Base-by-base conservation (phyloP, 2,113 vertebrate genomes). In the Hyperoodon ampullatus region DNA sequence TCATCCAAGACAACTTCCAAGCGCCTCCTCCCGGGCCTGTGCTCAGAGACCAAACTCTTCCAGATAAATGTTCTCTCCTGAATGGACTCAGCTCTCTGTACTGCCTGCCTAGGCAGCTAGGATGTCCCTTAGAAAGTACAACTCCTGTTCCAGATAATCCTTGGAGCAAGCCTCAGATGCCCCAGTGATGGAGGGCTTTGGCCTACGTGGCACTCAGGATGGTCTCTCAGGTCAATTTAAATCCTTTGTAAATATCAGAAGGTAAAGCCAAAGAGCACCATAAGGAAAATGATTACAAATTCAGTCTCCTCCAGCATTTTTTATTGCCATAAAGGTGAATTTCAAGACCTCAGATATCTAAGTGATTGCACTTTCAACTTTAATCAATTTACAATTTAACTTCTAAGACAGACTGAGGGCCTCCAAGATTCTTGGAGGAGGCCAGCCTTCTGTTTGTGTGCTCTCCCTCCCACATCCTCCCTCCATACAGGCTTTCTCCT, bases 321-420 rank as follows among this genome's bases (percentile, higher is more conserved):
- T 74, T 5, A 33, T 65, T 47, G 66, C 6, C 12, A 5, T 63
- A 12, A 58, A 82, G 33, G 39, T 72, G 53, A 85, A 84, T 88
- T 94, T 89, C 21, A 58, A 75, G 83, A 39, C 12, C 44, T 88
- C 19, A 66, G 53, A 24, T 11, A 82, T 14, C 13, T 26, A 53
- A 88, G 19, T 61, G 70, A 75, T 84, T 53, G 19, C 1, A 35
- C 47, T 72, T 58, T 35, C 39, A 75, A 71, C 28, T 58, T 96
- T 15, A 93, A 74, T 53, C 55, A 39, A 42, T 21, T 93, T 96
- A 80, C 13, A n/a, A 50, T 28, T 82, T 77, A 70, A 81, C n/a
- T 84, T 91, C 60, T 28, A 42, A 78, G 26, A 72, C 1, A 44
- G 53, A 10, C 60, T 24, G 30, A 75, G 50, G 24, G 12, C 26